Percentiles rank a stretch among this genome's conserved stretches.
Evolutionary conservation across 2,797 vertebrate genomes (phyloP).

Genomic region (Cossypha heuglini): DNA sequence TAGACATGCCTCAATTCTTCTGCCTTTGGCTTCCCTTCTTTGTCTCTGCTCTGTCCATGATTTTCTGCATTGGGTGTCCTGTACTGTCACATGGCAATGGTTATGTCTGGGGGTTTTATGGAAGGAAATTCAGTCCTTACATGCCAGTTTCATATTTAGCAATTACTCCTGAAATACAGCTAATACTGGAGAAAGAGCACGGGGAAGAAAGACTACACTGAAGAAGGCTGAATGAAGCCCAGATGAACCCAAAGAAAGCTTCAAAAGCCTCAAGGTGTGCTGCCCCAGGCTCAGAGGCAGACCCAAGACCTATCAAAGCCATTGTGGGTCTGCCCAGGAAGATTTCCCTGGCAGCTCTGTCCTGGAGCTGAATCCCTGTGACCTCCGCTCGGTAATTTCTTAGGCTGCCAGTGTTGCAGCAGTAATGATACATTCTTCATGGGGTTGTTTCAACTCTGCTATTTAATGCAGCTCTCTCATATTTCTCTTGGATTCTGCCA

Average conservation of each 20-base stretch:
- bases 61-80: background rate
- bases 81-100: background rate
- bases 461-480: background rate
- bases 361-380: background rate
- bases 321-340: background rate
- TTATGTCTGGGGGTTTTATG: background rate
- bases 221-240: background rate
- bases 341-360: background rate
- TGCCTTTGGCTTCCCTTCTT: background rate
- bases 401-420: background rate
- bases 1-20: background rate
- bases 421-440: background rate
- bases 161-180: background rate
- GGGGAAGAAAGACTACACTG: background rate
- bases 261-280: rapidly evolving
- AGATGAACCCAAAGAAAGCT: background rate
- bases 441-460: background rate
- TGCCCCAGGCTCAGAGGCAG: background rate
- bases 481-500: background rate
- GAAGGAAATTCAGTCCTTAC: background rate
- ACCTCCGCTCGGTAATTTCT: background rate
- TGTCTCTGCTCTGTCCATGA: background rate
- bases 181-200: background rate
- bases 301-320: background rate
- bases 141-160: background rate